phyloP scores from a whole-genome alignment of 2,888 invertebrate species.

The Tiliacea citrago region DNA sequence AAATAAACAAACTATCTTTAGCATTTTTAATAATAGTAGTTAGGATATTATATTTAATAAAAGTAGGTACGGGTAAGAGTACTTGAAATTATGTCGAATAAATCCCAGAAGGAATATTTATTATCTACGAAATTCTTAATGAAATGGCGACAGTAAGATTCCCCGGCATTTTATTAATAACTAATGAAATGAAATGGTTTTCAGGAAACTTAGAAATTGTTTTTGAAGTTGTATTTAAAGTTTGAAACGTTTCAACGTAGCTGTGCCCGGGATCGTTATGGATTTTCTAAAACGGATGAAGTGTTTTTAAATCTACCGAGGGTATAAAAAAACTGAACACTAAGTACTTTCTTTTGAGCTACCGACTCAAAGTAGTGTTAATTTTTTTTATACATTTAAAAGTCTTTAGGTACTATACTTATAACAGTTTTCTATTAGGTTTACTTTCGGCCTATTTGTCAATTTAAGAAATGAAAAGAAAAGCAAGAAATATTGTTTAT shows the following conservation, averaged over 20 bases:
- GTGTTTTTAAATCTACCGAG: neutral
- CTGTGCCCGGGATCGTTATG: neutral
- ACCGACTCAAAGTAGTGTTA: too few species aligned
- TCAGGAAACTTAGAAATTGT: constrained; percentile 24
- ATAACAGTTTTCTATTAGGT: too few species aligned
- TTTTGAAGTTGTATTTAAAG: constrained; percentile 5
- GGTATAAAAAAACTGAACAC: too few species aligned
- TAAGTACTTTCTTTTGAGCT: too few species aligned
- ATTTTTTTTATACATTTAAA: neutral
- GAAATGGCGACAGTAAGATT: constrained; percentile 20
- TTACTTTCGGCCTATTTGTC: too few species aligned
- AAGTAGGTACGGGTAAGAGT: neutral
- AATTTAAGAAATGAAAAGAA: too few species aligned
- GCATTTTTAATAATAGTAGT: too few species aligned
- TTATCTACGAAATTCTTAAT: constrained; percentile 14
- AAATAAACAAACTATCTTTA: too few species aligned
- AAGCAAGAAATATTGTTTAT: too few species aligned
- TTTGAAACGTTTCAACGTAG: constrained; percentile 1
- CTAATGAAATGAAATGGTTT: constrained; percentile 30
- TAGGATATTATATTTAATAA: neutral
- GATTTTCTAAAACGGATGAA: neutral
- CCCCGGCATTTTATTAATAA: constrained; percentile 17
- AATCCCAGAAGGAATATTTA: constrained; percentile 2
- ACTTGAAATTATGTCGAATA: neutral
- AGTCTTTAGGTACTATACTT: neutral